Base-by-base conservation (phyloP, 2,888 invertebrate genomes). In the Camptogramma bilineatum region DNA sequence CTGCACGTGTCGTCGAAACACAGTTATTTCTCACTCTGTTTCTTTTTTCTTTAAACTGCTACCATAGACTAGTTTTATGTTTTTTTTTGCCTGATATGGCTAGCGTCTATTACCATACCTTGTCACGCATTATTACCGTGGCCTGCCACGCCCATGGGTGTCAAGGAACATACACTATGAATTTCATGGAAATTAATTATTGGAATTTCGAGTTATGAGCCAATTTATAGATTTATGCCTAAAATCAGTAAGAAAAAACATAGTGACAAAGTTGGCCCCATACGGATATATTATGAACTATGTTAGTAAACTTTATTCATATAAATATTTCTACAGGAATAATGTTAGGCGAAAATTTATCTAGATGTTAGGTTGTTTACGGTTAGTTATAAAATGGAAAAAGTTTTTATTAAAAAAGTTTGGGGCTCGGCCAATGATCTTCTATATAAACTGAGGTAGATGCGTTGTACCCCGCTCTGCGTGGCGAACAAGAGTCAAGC, bases 111-210 rank as follows among this genome's bases (percentile, higher is more conserved):
- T 58, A 51, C 34, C 46, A 19, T 54, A 52, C 52, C 47, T 50
- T 63, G 71, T 66, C 69, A 79, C 76, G 79, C 68, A 72, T 76
- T 75, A 78, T 84, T 80, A 76, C 66, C 52, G 19, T 54, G 72
- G 68, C 64, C 70, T 66, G 65, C 73, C 70, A 71, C 73, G 70
- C 73, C 73, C 67, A 62, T 51, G 76, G 82, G 84, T 82, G 85
- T 85, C 80, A 73, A 18, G 73, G 71, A 75, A 81, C 80, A 84
- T 54, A 70, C 69, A 64, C 69, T 72, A 73, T 71, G 78, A 87
- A 88, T 90, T 88, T 87, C 81, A 88, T 88, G 88, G 84, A 85
- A 87, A 88, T 83, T 86, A 89, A 85, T 90, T 85, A 83, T 77
- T 72, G 78, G 90, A 87, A 90, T 88, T 52, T 39, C 7, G 13